These are phyloP conservation scores for Ophioninae sp. DNA, from an alignment of 2,888 invertebrate genomes.

Conservation along the genomic window DNA sequence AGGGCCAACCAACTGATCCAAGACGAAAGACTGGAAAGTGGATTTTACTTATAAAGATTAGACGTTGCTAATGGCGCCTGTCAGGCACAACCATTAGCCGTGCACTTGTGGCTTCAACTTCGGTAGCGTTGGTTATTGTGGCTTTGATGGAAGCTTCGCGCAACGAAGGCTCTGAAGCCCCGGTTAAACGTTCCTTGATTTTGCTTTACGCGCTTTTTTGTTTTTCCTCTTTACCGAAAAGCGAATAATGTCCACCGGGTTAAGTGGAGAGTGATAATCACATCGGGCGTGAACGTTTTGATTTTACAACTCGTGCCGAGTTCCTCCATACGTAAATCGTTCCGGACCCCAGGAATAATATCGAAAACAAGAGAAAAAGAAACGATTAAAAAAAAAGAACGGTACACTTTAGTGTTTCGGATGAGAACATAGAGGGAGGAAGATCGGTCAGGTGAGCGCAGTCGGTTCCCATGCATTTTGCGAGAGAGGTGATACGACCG, in stretches of 20 bases:
- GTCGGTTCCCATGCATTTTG: conserved; percentile 77
- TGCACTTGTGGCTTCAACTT: background rate
- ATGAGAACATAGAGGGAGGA: conserved; percentile 43
- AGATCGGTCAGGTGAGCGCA: conserved; percentile 66
- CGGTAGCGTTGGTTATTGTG: background rate
- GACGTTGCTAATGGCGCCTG: conserved; percentile 59
- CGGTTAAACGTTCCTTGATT: conserved; percentile 27
- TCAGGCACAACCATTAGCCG: conserved; percentile 25
- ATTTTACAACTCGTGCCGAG: conserved; percentile 44
- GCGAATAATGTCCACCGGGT: background rate
- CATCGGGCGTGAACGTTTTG: conserved; percentile 46
- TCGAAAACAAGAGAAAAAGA: conserved; percentile 37
- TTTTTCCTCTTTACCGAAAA: conserved; percentile 17
- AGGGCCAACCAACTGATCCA: conserved; percentile 50
- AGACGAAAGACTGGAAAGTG: conserved; percentile 48
- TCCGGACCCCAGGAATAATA: conserved; percentile 34
- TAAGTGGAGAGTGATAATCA: conserved; percentile 32
- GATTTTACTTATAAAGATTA: conserved; percentile 54
- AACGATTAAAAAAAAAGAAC: conserved; percentile 12
- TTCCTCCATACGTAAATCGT: conserved; percentile 61
- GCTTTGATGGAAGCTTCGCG: conserved; percentile 12
- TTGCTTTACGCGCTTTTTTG: background rate
- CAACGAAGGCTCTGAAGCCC: conserved; percentile 41
- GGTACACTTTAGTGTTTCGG: conserved; percentile 30
- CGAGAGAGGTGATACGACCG: conserved; percentile 68